Evolutionary conservation across 64 coral and sea anemone species (phyloP).

Genomic region (Montipora capricornis): DNA sequence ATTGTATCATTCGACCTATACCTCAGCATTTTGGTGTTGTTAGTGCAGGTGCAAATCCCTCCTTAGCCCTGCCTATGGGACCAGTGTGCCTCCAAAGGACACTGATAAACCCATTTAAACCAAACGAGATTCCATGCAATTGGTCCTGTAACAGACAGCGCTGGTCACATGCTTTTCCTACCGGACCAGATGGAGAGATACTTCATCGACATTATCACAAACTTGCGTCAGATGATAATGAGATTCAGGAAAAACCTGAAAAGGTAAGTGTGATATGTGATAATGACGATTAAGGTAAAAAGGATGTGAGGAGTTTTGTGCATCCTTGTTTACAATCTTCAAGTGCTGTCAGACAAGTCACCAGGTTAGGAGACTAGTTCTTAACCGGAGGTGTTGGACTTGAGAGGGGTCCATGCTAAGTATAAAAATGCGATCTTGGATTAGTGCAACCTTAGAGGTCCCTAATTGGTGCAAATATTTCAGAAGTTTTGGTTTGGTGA

Average conservation of each 20-base stretch:
- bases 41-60: slow-evolving; percentile 60
- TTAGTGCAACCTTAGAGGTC: too few species aligned
- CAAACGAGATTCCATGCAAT: slow-evolving; percentile 77
- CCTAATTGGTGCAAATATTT: too few species aligned
- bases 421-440: too few species aligned
- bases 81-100: slow-evolving; percentile 36
- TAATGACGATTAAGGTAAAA: too few species aligned
- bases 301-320: too few species aligned
- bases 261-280: neutral
- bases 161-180: slow-evolving; percentile 82
- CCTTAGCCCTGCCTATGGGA: neutral
- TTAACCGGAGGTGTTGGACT: too few species aligned
- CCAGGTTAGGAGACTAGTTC: too few species aligned
- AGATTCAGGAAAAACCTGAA: neutral
- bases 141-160: slow-evolving; percentile 82
- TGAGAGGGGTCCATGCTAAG: too few species aligned
- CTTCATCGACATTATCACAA: slow-evolving; percentile 61
- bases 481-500: too few species aligned
- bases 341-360: too few species aligned
- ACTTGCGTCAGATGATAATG: neutral
- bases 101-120: slow-evolving; percentile 79
- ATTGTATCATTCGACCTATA: slow-evolving; percentile 14
- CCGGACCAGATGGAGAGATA: slow-evolving; percentile 62
- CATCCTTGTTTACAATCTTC: too few species aligned
- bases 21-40: slow-evolving; percentile 51